phyloP scores from a whole-genome alignment of 2,113 vertebrate genomes.

The Cervus canadensis region DNA sequence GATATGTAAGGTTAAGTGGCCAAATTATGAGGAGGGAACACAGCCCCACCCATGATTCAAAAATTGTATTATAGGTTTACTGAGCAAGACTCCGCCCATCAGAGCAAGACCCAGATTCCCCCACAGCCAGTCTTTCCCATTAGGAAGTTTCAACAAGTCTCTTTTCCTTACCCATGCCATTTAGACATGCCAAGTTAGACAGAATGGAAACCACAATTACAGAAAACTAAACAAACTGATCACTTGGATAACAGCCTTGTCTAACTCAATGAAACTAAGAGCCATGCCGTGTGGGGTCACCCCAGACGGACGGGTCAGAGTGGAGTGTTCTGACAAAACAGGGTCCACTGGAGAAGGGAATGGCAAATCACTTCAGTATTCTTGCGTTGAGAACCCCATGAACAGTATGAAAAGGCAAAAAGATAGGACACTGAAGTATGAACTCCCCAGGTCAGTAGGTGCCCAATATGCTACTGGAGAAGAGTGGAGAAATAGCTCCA shows the following conservation, averaged over 20 bases:
- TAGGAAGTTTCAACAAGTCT: background rate
- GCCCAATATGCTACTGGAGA: background rate
- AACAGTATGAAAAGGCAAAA: background rate
- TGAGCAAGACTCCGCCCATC: fast-evolving
- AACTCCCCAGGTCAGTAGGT: background rate
- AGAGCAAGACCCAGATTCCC: background rate
- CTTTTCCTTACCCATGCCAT: background rate
- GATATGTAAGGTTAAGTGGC: background rate
- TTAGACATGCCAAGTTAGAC: background rate
- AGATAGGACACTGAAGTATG: background rate
- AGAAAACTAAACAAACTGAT: background rate
- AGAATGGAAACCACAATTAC: background rate
- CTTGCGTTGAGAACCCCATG: background rate
- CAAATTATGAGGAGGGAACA: background rate
- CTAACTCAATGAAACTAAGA: background rate
- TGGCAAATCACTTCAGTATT: background rate
- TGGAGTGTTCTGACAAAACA: background rate
- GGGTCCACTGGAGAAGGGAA: background rate
- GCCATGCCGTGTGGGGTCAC: background rate
- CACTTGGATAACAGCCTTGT: background rate
- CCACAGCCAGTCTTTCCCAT: background rate
- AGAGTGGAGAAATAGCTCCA: background rate
- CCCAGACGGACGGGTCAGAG: background rate
- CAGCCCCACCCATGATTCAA: background rate
- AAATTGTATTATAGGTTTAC: background rate